Evolutionary conservation across 1,140 invertebrate genomes (phyloP).

Genomic region (Eciton burchellii): DNA sequence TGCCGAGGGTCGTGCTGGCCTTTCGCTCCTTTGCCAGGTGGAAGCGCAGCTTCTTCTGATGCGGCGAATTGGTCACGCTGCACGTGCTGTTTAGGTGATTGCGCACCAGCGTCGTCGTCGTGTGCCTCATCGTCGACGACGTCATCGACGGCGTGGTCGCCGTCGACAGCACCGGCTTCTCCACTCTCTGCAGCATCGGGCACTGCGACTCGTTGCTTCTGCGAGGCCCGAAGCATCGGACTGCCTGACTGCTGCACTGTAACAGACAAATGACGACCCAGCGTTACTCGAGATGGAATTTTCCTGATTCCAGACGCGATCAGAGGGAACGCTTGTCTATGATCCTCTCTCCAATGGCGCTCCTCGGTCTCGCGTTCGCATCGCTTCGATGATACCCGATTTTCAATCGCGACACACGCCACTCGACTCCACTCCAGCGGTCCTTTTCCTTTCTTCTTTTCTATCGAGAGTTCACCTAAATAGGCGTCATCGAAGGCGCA

Average conservation of each 20-base stretch:
- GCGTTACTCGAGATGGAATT: background rate
- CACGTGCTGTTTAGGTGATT: slow-evolving; percentile 84
- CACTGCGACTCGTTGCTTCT: slow-evolving; percentile 91
- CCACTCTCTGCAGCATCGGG: slow-evolving; percentile 87
- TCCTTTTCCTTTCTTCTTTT: too few species aligned
- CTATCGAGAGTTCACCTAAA: background rate
- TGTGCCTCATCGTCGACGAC: slow-evolving; percentile 59
- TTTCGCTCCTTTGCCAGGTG: slow-evolving; percentile 96
- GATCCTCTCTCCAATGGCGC: too few species aligned
- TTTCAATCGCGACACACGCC: too few species aligned
- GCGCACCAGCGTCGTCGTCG: slow-evolving; percentile 79
- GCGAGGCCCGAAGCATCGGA: slow-evolving; percentile 88
- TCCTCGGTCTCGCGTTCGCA: too few species aligned
- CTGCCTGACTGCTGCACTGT: slow-evolving; percentile 88
- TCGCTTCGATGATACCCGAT: too few species aligned
- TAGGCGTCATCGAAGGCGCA: background rate
- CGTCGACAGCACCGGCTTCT: slow-evolving; percentile 74
- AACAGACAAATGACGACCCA: slow-evolving; percentile 82
- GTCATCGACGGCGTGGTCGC: slow-evolving; percentile 72
- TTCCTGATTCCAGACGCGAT: too few species aligned
- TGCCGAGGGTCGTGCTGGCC: slow-evolving; percentile 97
- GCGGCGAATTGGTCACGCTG: slow-evolving; percentile 82
- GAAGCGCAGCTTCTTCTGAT: slow-evolving; percentile 92
- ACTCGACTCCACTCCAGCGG: too few species aligned
- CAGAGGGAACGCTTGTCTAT: too few species aligned